Evolutionary conservation across 2,113 vertebrate species (phyloP).

Genomic region (Talpa occidentalis): DNA sequence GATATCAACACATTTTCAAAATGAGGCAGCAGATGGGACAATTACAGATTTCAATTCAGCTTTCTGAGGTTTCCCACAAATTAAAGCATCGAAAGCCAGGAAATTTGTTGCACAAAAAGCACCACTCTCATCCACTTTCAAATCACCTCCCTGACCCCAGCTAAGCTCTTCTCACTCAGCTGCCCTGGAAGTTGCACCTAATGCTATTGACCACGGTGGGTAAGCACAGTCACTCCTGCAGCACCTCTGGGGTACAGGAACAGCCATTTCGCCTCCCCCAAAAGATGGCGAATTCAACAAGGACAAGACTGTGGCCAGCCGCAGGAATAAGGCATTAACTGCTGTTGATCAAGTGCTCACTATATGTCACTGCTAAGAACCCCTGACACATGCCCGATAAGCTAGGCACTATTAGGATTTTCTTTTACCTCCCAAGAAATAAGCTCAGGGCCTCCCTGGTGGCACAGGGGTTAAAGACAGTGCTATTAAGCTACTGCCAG

Average conservation of each 20-base stretch:
- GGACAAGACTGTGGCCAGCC: neutral
- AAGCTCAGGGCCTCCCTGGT: too few relatives aligned
- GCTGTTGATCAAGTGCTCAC: neutral
- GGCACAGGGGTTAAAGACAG: too few relatives aligned
- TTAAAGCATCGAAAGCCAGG: neutral
- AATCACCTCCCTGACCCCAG: neutral
- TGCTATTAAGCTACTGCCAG: too few relatives aligned
- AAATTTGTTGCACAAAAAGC: neutral
- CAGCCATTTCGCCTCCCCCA: neutral
- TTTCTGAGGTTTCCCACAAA: slow-evolving; percentile 33
- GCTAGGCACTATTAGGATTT: neutral
- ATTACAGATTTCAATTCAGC: neutral
- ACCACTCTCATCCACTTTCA: accelerated
- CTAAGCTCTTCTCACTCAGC: neutral
- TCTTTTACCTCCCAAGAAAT: neutral
- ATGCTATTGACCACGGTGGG: accelerated
- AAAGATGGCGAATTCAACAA: neutral
- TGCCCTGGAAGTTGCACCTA: neutral
- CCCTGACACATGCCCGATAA: neutral
- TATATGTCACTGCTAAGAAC: neutral
- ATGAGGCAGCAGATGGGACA: neutral
- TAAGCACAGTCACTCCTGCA: neutral
- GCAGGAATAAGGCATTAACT: neutral
- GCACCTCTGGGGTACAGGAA: neutral
- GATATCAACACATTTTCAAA: neutral